phyloP scores from a whole-genome alignment of 1,140 invertebrate species.

The Drosophila pruinosa region DNA sequence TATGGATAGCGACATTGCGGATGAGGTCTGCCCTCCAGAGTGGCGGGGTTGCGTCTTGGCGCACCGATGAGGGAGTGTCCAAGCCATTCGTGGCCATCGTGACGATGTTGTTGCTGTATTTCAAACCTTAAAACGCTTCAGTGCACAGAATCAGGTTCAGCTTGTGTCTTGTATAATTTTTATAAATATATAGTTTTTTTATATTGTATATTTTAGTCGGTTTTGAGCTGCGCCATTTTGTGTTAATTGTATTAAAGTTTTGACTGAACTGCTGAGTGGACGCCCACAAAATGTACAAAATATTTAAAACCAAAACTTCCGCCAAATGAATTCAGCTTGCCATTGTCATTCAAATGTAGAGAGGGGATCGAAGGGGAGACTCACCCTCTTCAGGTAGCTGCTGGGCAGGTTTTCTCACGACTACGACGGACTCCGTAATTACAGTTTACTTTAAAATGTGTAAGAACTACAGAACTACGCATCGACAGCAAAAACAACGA shows the following conservation, averaged over 20 bases:
- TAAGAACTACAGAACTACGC: conserved; percentile 22
- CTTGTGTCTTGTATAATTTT: neutral
- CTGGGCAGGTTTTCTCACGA: conserved; percentile 43
- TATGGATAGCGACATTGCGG: conserved; percentile 1
- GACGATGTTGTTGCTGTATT: too few relatives aligned
- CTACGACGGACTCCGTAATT: conserved; percentile 26
- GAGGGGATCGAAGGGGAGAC: conserved; percentile 5
- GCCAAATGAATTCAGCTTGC: conserved; percentile 44
- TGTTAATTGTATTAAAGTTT: conserved; percentile 32
- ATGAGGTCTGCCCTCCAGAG: conserved; percentile 12
- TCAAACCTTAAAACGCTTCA: conserved; percentile 55
- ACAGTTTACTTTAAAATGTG: conserved; percentile 28
- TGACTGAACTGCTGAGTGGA: conserved; percentile 31
- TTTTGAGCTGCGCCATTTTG: conserved; percentile 59
- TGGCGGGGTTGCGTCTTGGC: conserved; percentile 19
- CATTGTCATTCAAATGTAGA: conserved; percentile 63
- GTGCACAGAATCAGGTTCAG: conserved; percentile 50
- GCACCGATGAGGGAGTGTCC: conserved; percentile 64
- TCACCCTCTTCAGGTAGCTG: conserved; percentile 6
- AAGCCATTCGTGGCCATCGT: conserved; percentile 47
- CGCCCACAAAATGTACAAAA: conserved; percentile 81
- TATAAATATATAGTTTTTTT: neutral
- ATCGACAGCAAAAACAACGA: too few relatives aligned
- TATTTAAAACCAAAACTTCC: conserved; percentile 79
- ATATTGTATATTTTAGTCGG: neutral